phyloP scores from a whole-genome alignment of 37 sponge, comb jelly and placozoan genomes.

The Ianthella basta region DNA sequence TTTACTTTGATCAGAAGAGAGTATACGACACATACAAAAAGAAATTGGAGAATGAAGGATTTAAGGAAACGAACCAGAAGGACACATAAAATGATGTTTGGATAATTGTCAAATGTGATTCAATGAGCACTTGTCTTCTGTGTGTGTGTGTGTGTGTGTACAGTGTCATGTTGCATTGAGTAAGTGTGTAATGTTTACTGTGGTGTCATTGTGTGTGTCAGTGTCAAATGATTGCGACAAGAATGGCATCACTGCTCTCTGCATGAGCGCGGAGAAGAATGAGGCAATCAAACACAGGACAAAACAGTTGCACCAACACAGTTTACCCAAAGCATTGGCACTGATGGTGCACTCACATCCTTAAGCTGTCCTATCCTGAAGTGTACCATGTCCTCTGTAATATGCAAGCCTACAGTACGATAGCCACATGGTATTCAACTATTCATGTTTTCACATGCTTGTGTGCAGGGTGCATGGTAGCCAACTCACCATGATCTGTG shows the following conservation, averaged over 20 bases:
- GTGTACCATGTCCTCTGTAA: slow-evolving; percentile 7
- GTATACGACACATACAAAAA: slow-evolving; percentile 73
- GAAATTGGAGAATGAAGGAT: slow-evolving; percentile 55
- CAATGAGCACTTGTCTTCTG: background rate
- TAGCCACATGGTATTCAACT: too few species aligned
- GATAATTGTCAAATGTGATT: background rate
- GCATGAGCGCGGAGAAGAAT: too few species aligned
- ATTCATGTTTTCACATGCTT: too few species aligned
- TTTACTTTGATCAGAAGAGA: slow-evolving; percentile 73
- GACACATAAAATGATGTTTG: background rate
- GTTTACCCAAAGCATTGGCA: background rate
- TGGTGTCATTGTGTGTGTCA: background rate
- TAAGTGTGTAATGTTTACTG: background rate
- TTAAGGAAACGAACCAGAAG: background rate
- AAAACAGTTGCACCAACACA: background rate
- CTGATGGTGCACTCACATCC: background rate
- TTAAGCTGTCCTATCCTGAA: background rate
- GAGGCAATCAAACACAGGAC: background rate
- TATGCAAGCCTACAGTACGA: slow-evolving; percentile 20
- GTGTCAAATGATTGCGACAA: too few species aligned
- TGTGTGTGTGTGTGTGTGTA: background rate
- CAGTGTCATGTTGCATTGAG: background rate
- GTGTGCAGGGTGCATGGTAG: too few species aligned
- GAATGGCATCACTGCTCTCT: too few species aligned
- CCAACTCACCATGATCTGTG: slow-evolving; percentile 34